Conservation (phyloP, 1,140 invertebrate species). For the Helicoverpa armigera region DNA sequence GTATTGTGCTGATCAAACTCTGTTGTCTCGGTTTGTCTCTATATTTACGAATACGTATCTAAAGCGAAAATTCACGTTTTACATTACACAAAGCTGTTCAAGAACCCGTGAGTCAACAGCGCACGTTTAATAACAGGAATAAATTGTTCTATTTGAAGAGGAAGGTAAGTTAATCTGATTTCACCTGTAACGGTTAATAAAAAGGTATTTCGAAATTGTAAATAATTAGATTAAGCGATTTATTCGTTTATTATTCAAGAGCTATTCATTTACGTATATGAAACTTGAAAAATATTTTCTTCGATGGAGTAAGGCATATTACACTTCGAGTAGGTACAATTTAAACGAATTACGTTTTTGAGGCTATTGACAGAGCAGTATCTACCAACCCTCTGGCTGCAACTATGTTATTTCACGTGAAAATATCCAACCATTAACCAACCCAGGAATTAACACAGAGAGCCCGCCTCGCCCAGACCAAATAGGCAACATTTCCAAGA, state of each 20-base stretch:
- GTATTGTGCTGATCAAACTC: constrained; percentile 60
- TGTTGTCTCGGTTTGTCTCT: constrained; percentile 52
- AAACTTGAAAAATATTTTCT: too few species aligned
- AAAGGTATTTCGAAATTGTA: neutral
- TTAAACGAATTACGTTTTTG: too few species aligned
- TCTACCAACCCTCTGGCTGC: too few species aligned
- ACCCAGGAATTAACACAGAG: too few species aligned
- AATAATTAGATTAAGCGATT: neutral
- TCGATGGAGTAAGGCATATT: too few species aligned
- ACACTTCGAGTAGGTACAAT: too few species aligned
- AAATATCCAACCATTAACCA: too few species aligned
- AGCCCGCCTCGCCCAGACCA: too few species aligned
- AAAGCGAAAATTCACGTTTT: neutral
- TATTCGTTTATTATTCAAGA: constrained; percentile 2
- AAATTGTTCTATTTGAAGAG: neutral
- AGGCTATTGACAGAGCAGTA: too few species aligned
- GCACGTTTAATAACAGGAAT: neutral
- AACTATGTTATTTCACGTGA: too few species aligned
- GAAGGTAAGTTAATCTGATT: neutral
- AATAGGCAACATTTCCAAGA: too few species aligned
- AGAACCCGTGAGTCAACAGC: constrained; percentile 8
- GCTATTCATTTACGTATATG: neutral
- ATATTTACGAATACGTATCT: constrained; percentile 2
- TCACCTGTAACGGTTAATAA: neutral
- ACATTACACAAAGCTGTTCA: neutral